These are phyloP conservation scores for Endomychus coccineus DNA, from an alignment of 2,888 invertebrate species.

Conservation along the genomic window DNA sequence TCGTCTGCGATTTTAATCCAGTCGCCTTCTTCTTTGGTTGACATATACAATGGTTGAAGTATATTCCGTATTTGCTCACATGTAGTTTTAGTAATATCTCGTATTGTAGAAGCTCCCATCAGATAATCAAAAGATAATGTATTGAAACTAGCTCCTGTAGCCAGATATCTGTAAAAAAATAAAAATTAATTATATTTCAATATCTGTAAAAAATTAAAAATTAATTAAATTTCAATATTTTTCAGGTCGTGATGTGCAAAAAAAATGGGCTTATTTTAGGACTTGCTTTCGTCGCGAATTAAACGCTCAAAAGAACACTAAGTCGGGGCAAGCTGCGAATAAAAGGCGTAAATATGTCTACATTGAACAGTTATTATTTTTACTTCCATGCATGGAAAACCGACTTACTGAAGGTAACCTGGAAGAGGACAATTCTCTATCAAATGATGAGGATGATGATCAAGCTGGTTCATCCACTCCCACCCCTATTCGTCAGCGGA, in stretches of 20 bases:
- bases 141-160: slow-evolving; percentile 27
- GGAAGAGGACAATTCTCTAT: slow-evolving; percentile 12
- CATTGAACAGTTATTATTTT: slow-evolving; percentile 22
- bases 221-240: slow-evolving; percentile 7
- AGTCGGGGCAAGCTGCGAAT: slow-evolving; percentile 22
- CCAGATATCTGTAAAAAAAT: slow-evolving; percentile 27
- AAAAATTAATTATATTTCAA: slow-evolving; percentile 12
- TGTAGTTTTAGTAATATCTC: slow-evolving; percentile 26
- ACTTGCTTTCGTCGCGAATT: slow-evolving; percentile 23
- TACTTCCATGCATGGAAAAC: slow-evolving; percentile 23
- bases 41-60: slow-evolving; percentile 19
- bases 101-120: slow-evolving; percentile 26
- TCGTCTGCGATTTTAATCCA: slow-evolving; percentile 28
- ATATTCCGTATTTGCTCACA: slow-evolving; percentile 28
- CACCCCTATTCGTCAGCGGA: slow-evolving; percentile 9
- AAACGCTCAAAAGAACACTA: slow-evolving; percentile 22
- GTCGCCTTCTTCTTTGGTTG: slow-evolving; percentile 18
- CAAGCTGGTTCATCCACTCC: slow-evolving; percentile 17
- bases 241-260: slow-evolving; percentile 22
- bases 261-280: slow-evolving; percentile 18
- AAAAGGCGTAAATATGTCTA: slow-evolving; percentile 26
- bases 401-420: slow-evolving; percentile 15
- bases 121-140: slow-evolving; percentile 27
- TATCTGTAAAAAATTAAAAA: slow-evolving; percentile 21
- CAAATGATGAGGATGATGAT: slow-evolving; percentile 15